Percentiles rank a stretch among this genome's conserved stretches.
Evolutionary conservation across 2,797 vertebrate genomes (phyloP).

Genomic region (Denticeps clupeoides): DNA sequence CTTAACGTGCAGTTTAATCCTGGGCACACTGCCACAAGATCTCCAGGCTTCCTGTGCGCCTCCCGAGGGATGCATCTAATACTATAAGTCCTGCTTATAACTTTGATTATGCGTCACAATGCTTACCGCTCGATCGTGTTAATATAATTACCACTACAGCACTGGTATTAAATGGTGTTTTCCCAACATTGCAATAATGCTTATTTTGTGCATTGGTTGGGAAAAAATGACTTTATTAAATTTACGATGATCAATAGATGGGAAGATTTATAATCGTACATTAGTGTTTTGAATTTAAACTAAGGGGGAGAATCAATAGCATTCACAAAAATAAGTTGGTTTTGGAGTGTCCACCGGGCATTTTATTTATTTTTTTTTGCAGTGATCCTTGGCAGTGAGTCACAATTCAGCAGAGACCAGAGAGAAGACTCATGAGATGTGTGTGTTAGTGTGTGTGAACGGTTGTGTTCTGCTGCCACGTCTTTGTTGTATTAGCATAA

Average conservation of each 20-base stretch:
- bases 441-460: background rate
- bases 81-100: constrained; percentile 46
- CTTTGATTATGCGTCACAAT: constrained; percentile 56
- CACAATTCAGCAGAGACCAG: constrained; percentile 16
- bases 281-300: constrained; percentile 94
- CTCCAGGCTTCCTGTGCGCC: constrained; percentile 22
- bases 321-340: constrained; percentile 78
- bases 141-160: constrained; percentile 84
- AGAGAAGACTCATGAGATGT: background rate
- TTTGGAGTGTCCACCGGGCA: constrained; percentile 58
- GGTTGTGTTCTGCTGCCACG: constrained; percentile 37
- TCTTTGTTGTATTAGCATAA: constrained; percentile 60
- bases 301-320: constrained; percentile 80
- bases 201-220: constrained; percentile 72
- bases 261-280: constrained; percentile 82
- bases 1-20: constrained; percentile 28
- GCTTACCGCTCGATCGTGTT: constrained; percentile 67
- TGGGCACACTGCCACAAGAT: constrained; percentile 42
- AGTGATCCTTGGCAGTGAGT: constrained; percentile 28
- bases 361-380: constrained; percentile 1
- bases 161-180: constrained; percentile 85
- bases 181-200: constrained; percentile 82
- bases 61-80: constrained; percentile 34
- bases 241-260: constrained; percentile 78
- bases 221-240: constrained; percentile 75